These are phyloP conservation scores for Nomada fabriciana DNA, from an alignment of 2,888 invertebrate species.

Conservation along the genomic window DNA sequence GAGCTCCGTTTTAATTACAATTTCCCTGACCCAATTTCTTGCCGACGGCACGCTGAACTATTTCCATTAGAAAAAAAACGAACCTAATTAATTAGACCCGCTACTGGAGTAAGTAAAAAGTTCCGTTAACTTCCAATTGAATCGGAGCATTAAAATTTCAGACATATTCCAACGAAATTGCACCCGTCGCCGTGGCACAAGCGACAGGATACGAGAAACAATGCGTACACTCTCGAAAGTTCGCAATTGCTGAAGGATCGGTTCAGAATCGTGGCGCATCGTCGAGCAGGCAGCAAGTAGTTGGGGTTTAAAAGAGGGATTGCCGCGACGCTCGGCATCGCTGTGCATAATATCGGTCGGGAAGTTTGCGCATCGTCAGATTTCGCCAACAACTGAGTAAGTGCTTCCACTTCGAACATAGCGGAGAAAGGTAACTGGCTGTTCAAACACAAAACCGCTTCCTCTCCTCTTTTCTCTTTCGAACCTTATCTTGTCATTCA, in stretches of 20 bases:
- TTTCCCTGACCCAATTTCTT: not conserved
- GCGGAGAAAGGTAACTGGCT: constrained; percentile 51
- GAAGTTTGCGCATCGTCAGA: constrained; percentile 59
- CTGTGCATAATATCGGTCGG: constrained; percentile 42
- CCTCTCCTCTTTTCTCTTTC: constrained; percentile 3
- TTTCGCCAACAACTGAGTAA: constrained; percentile 63
- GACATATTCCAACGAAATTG: not conserved
- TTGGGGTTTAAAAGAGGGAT: constrained; percentile 50
- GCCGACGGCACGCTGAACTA: not conserved
- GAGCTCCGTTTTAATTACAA: constrained; percentile 28
- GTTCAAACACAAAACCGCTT: constrained; percentile 59
- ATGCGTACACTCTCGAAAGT: constrained; percentile 40
- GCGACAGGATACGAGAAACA: constrained; percentile 6
- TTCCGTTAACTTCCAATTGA: not conserved
- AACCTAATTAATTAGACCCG: not conserved
- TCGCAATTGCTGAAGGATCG: constrained; percentile 43
- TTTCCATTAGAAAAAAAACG: not conserved
- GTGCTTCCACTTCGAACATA: constrained; percentile 23
- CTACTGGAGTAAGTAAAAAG: no score
- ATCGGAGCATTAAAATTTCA: constrained; percentile 1
- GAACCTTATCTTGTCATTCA: constrained; percentile 56
- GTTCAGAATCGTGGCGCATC: constrained; percentile 27
- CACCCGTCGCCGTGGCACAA: not conserved
- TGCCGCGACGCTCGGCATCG: constrained; percentile 24
- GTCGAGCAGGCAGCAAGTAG: constrained; percentile 27